Evolutionary conservation across 1,140 invertebrate genomes (phyloP).

Genomic region (Drosophila lowei): DNA sequence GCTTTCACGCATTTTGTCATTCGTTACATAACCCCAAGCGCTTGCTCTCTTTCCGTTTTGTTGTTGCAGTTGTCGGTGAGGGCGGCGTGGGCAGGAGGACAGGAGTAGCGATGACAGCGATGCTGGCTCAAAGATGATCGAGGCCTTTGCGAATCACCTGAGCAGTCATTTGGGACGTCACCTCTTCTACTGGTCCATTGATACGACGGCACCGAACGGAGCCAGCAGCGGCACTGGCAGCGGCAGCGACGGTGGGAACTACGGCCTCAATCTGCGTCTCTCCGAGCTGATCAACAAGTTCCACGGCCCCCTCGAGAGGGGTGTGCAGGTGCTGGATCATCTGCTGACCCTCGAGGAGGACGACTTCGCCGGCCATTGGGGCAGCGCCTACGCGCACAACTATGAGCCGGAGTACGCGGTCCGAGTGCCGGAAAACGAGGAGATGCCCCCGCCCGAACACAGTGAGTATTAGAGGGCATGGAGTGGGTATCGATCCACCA

Average conservation of each 20-base stretch:
- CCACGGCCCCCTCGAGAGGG: slow-evolving; percentile 80
- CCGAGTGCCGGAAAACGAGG: slow-evolving; percentile 68
- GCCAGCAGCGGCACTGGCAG: slow-evolving; percentile 25
- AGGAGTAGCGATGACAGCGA: slow-evolving; percentile 26
- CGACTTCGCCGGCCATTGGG: slow-evolving; percentile 81
- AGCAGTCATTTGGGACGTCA: slow-evolving; percentile 83
- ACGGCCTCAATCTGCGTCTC: slow-evolving; percentile 84
- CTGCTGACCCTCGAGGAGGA: slow-evolving; percentile 84
- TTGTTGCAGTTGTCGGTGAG: too few relatives aligned
- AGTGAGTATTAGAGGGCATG: slow-evolving; percentile 55
- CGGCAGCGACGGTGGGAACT: slow-evolving; percentile 44
- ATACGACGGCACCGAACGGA: slow-evolving; percentile 23
- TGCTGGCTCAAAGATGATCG: slow-evolving; percentile 73
- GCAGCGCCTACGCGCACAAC: slow-evolving; percentile 76
- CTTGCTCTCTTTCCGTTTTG: too few relatives aligned
- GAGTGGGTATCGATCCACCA: neutral
- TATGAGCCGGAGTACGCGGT: slow-evolving; percentile 76
- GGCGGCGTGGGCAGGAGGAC: neutral
- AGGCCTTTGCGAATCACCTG: slow-evolving; percentile 78
- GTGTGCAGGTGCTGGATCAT: slow-evolving; percentile 84
- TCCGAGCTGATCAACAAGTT: slow-evolving; percentile 84
- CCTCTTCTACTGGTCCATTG: slow-evolving; percentile 83
- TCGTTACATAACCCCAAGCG: too few relatives aligned
- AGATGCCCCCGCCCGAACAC: slow-evolving; percentile 56
- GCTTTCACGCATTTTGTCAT: too few relatives aligned